Evolutionary conservation across 2,888 invertebrate species (phyloP), one percentile per base, ranked within the genome.

Genomic region (Conops quadrifasciatus): DNA sequence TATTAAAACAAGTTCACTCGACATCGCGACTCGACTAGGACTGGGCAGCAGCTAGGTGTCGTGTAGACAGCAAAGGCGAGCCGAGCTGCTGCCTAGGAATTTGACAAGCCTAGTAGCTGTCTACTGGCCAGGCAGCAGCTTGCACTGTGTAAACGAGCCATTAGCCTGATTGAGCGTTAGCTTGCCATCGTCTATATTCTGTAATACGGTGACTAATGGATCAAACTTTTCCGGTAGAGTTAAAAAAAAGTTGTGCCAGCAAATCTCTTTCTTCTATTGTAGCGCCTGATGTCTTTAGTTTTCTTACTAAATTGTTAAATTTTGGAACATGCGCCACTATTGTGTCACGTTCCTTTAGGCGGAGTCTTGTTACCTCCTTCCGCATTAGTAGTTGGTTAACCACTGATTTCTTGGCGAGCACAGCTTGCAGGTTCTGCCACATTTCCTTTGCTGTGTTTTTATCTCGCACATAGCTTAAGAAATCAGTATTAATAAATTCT

Each of bases 351-450:
- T 68, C 60, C 4, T 70, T 71, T 49, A 74, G 49, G 36, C 65
- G 65, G 16, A 74, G 26, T 43, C 65, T 65, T 60, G 63, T 67
- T n/a, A 70, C n/a, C n/a, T 72, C 71, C 30, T 70, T 74, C 11
- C 74, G 63, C 7, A 59, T 24, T 47, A 74, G 51, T 9, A 74
- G 13, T 26, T 74, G 69, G 30, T 53, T 72, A 15, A 72, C 51
- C 16, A 70, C 62, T 0, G 72, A 72, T 24, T 72, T 73, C 63
- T 69, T 72, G 13, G 71, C 70, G 28, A 74, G 72, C 36, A 62
- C 60, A 11, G 67, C 28, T 36, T 62, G 21, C 15, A 73, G 53
- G 21, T 69, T 59, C 9, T 62, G 36, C 69, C 71, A 68, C 71
- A 67, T 72, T 26, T 60, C 67, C 45, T 70, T 70, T 13, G 68